Percentiles rank a stretch among this genome's conserved stretches.
These are phyloP conservation scores for Phalera bucephala DNA, from an alignment of 2,888 invertebrate genomes.

Conservation along the genomic window DNA sequence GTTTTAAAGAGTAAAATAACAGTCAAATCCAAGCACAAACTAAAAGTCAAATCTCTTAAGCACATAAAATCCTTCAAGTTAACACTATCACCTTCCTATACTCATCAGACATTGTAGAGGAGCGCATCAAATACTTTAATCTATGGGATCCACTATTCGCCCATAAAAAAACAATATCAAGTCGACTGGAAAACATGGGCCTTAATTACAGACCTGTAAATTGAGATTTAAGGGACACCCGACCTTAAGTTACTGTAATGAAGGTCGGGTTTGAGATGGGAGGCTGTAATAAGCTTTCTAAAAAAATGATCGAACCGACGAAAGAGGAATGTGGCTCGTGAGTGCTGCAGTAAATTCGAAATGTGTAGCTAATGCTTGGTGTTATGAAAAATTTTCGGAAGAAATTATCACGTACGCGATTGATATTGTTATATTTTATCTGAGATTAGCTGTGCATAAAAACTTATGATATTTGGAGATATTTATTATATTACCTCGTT, in stretches of 20 bases:
- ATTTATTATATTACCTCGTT: no score
- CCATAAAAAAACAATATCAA: constrained; percentile 79
- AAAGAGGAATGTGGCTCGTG: constrained; percentile 71
- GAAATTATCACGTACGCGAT: no score
- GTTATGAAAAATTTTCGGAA: no score
- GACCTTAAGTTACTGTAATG: constrained; percentile 19
- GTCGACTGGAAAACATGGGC: constrained; percentile 62
- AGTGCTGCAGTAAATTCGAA: constrained; percentile 44
- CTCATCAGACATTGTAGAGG: constrained; percentile 30
- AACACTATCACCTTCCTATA: constrained; percentile 23
- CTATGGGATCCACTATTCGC: constrained; percentile 70
- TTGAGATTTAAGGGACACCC: constrained; percentile 17
- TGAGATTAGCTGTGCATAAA: no score
- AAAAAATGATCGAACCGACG: constrained; percentile 66
- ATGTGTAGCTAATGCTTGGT: constrained; percentile 36
- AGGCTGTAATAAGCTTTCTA: constrained; percentile 70
- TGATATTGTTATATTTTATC: no score
- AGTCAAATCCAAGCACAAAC: no score
- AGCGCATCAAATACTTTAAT: constrained; percentile 61
- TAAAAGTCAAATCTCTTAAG: no score
- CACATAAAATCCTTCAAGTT: constrained; percentile 1
- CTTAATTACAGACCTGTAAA: constrained; percentile 66
- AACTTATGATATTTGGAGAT: no score
- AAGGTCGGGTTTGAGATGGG: constrained; percentile 9
- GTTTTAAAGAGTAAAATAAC: no score